A percentile compares a stretch with the other conserved stretches of the same genome.
Evolutionary conservation across 2,113 vertebrate species (phyloP).

Genomic region (Corydoras sp.): DNA sequence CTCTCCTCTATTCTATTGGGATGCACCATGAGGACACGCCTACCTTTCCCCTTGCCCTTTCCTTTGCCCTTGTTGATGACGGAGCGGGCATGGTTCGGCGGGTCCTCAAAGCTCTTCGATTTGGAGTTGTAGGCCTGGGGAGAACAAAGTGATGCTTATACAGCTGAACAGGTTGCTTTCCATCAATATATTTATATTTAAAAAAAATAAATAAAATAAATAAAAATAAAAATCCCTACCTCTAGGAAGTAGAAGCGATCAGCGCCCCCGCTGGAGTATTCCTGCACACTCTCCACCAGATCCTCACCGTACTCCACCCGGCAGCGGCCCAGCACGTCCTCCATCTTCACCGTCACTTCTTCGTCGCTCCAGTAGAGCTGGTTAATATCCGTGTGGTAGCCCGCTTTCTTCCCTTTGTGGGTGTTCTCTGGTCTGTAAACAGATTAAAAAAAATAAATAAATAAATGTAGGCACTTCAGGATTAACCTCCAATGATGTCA

Average conservation of each 20-base stretch:
- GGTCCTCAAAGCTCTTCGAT: slow-evolving; percentile 87
- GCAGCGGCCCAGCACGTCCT: slow-evolving; percentile 78
- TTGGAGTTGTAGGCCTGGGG: slow-evolving; percentile 87
- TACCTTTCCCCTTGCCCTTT: slow-evolving; percentile 95
- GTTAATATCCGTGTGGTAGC: slow-evolving; percentile 90
- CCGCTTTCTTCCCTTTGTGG: slow-evolving; percentile 79
- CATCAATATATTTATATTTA: too few species aligned
- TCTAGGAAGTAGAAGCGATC: slow-evolving; percentile 94
- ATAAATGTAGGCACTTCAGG: too few species aligned
- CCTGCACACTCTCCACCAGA: slow-evolving; percentile 74
- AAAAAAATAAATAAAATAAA: too few species aligned
- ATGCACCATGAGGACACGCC: too few species aligned
- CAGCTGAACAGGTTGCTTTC: not conserved
- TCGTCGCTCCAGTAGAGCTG: slow-evolving; percentile 94
- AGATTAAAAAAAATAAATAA: not conserved
- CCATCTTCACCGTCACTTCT: slow-evolving; percentile 76
- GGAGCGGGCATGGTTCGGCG: slow-evolving; percentile 89
- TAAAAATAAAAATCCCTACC: too few species aligned
- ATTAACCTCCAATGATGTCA: not conserved
- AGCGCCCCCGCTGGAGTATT: slow-evolving; percentile 71
- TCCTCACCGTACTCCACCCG: slow-evolving; percentile 85
- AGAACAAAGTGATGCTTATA: not conserved
- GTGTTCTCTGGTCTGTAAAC: slow-evolving; percentile 85
- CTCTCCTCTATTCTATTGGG: too few species aligned
- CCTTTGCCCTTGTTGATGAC: slow-evolving; percentile 84